Evolutionary conservation across 2,797 vertebrate species (phyloP).

Genomic region (Alca torda): DNA sequence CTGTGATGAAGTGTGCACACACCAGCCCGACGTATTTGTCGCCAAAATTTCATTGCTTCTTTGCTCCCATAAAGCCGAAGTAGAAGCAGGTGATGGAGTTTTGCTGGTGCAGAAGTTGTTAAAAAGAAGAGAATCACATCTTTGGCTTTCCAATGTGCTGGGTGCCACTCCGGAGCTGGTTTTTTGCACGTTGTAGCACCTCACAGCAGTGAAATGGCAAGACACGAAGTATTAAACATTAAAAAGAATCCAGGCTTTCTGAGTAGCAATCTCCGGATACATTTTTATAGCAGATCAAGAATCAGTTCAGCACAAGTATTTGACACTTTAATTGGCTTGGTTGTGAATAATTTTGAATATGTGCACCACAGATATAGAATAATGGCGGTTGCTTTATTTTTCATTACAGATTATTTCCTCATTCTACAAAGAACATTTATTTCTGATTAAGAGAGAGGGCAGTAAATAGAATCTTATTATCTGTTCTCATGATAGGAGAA

Average conservation of each 20-base stretch:
- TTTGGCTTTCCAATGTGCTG: not conserved
- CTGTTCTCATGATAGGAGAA: not conserved
- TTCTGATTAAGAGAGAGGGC: not conserved
- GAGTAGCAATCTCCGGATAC: not conserved
- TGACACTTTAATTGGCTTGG: not conserved
- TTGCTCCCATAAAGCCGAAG: no score
- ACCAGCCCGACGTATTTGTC: not conserved
- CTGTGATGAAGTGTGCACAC: no score
- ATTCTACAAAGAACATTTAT: not conserved
- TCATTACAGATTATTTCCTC: not conserved
- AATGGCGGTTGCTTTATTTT: not conserved
- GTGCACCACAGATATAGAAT: not conserved
- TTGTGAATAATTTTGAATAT: not conserved
- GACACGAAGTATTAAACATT: not conserved
- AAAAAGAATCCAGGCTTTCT: not conserved
- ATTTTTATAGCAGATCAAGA: not conserved
- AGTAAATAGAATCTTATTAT: not conserved
- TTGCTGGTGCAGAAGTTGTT: not conserved
- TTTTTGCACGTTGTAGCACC: not conserved
- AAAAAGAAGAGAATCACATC: not conserved
- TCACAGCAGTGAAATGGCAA: not conserved
- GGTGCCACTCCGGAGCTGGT: not conserved
- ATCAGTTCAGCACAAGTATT: not conserved
- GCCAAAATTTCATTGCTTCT: not conserved
- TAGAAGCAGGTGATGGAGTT: not conserved